Evolutionary conservation across 2,888 invertebrate species (phyloP).

Genomic region (Mallateleia sp.): DNA sequence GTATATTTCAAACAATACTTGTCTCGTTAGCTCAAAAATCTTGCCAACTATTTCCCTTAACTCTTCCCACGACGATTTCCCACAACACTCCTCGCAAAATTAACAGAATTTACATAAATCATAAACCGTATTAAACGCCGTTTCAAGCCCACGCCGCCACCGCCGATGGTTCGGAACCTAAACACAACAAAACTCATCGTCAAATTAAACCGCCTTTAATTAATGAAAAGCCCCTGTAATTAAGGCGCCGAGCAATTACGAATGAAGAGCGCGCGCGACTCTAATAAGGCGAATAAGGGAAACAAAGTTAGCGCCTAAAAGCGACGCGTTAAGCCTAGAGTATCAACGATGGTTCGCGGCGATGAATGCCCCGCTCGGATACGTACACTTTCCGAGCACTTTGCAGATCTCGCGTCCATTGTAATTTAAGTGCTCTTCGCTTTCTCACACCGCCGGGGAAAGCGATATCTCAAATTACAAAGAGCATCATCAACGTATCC

Average conservation of each 20-base stretch:
- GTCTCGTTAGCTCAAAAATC: too few species aligned
- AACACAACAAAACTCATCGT: constrained; percentile 3
- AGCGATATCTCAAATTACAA: constrained; percentile 75
- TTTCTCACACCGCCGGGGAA: constrained; percentile 75
- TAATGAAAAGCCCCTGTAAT: constrained; percentile 37
- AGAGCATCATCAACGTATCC: constrained; percentile 72
- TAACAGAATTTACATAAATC: too few species aligned
- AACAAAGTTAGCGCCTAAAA: constrained; percentile 49
- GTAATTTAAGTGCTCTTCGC: constrained; percentile 77
- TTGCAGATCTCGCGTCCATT: constrained; percentile 69
- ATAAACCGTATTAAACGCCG: too few species aligned
- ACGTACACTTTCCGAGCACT: constrained; percentile 65
- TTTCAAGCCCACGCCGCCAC: too few species aligned
- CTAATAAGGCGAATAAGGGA: constrained; percentile 27
- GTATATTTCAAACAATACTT: too few species aligned
- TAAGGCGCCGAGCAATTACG: constrained; percentile 4
- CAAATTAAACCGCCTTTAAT: constrained; percentile 16
- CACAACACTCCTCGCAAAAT: too few species aligned
- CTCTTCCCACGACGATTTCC: too few species aligned
- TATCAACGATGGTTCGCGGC: constrained; percentile 45
- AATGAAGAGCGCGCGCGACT: not conserved
- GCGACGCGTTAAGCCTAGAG: constrained; percentile 45
- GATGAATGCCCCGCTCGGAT: constrained; percentile 63
- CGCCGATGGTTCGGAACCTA: too few species aligned
- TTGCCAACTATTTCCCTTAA: too few species aligned